These are phyloP conservation scores for Chloroceryle inda DNA, from an alignment of 2,797 vertebrate genomes.

Conservation along the genomic window DNA sequence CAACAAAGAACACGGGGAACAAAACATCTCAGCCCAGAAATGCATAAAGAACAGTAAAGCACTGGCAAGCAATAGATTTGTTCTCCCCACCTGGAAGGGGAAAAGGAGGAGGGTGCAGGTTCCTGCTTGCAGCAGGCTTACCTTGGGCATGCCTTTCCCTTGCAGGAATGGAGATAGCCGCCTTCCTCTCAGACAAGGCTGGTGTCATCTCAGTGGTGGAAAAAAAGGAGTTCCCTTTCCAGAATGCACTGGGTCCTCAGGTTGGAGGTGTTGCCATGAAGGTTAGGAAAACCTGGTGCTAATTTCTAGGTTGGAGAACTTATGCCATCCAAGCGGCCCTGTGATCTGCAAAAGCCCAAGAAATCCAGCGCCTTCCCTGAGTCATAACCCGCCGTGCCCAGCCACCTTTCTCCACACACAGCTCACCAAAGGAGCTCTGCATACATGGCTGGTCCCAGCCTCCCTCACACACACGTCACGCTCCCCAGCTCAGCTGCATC, in stretches of 20 bases:
- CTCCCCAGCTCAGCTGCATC: background rate
- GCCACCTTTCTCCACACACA: background rate
- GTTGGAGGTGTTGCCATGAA: slow-evolving; percentile 87
- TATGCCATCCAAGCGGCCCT: background rate
- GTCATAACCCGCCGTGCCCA: background rate
- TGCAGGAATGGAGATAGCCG: slow-evolving; percentile 90
- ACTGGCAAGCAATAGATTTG: background rate
- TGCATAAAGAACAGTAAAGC: background rate
- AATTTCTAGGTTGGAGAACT: background rate
- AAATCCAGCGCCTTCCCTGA: background rate
- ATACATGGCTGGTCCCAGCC: background rate
- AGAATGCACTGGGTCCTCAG: slow-evolving; percentile 81
- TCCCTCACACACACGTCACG: rapidly evolving
- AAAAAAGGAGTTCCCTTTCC: slow-evolving; percentile 79
- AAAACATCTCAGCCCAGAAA: background rate
- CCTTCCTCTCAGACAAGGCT: slow-evolving; percentile 87
- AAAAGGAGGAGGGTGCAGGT: slow-evolving; percentile 16
- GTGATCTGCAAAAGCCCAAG: background rate
- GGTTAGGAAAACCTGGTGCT: slow-evolving; percentile 70
- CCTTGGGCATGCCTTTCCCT: background rate
- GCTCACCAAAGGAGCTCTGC: background rate
- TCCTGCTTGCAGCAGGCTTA: slow-evolving; percentile 20
- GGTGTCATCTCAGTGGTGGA: slow-evolving; percentile 83
- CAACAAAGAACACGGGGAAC: background rate
- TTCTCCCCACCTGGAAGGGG: background rate